Base-by-base conservation (phyloP, 2,113 vertebrate genomes). In the Prietella phreatophila region DNA sequence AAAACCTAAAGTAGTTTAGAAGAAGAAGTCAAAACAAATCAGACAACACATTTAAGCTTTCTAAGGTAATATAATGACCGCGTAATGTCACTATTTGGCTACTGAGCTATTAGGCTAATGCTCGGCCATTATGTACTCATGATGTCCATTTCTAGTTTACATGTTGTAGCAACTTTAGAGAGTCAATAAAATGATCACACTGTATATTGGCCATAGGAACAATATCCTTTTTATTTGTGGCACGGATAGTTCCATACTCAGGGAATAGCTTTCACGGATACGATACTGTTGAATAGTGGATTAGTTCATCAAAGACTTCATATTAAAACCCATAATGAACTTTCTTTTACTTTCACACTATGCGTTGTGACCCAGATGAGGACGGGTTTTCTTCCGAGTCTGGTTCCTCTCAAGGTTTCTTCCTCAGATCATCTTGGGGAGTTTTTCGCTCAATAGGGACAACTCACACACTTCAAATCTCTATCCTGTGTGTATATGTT, bases 171-270 rank as follows among this genome's bases (percentile, higher is more conserved):
- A 55, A 55, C 13, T 20, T 85, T 73, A 33, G 27, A 78, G 39
- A 76, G 25, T 78, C 25, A 53, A 80, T 13, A 15, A n/a, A 17
- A 53, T 53, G 6, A n/a, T 53, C 14, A 79, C n/a, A n/a, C 27
- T n/a, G 47, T 53, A 27, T 79, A n/a, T 20, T 7, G 11, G n/a
- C 4, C 55, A 39, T 58, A 42, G 7, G 15, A 6, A 56, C 39
- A 30, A 67, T 19, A 83, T 9, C 47, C 30, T 60, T 75, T 85
- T 85, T 75, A 58, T 58, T 36, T 75, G 84, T 56, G 22, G 20
- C 13, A 60, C 2, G 25, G 42, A 50, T n/a, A 47, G 50, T 78
- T 27, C 42, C 42, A 78, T n/a, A 50, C 15, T n/a, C 42, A 25
- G 14, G 13, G 25, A 78, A n/a, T 1, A 56, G 19, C 42, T 15